Evolutionary conservation across 2,888 invertebrate species (phyloP), one percentile per base, ranked within the genome.

Genomic region (Ommatoiulus sabulosus): DNA sequence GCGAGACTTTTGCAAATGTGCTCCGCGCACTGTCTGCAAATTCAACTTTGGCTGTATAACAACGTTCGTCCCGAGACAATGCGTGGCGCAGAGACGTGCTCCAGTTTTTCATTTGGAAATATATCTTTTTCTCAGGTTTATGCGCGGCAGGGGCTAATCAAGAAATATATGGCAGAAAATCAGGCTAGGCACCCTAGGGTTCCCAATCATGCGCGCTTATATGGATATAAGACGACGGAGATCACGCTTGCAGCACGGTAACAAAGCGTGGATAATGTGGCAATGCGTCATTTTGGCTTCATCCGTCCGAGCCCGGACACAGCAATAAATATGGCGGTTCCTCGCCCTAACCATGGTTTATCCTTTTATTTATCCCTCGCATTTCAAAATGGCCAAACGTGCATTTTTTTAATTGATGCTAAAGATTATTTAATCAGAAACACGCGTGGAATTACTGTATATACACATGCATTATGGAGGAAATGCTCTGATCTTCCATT

Each of bases 111-210:
- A 52, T 52, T 52, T 52, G 52, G 15, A 52, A 52, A 52, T 52
- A 52, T 52, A 52, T 52, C 52, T 52, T 63, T 63, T 63, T 63
- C 20, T 63, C 20, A 20, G 72, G 24, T 72, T 72, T 72, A n/a
- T 35, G 35, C 80, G 24, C 35, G 35, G 80, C 80, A 80, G 80
- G 80, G 80, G 80, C 80, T 80, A 80, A 80, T 80, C 35, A 24
- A 80, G 80, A 80, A 80, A 80, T 80, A 35, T 35, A 80, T 80
- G 35, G 35, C 80, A 24, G 24, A 72, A 12, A 80, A 80, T 80
- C 80, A 24, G 80, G 24, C 24, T 10, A 10, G 24, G 35, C 35
- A 35, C 80, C 80, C 80, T 80, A 15, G 80, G 80, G 35, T 20
- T 63, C 63, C 63, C n/a, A 20, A n/a, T 63, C 63, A 20, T 63